Evolutionary conservation across 2,888 invertebrate species (phyloP), one percentile per base, ranked within the genome.

Genomic region (Diplazon laetatorius): DNA sequence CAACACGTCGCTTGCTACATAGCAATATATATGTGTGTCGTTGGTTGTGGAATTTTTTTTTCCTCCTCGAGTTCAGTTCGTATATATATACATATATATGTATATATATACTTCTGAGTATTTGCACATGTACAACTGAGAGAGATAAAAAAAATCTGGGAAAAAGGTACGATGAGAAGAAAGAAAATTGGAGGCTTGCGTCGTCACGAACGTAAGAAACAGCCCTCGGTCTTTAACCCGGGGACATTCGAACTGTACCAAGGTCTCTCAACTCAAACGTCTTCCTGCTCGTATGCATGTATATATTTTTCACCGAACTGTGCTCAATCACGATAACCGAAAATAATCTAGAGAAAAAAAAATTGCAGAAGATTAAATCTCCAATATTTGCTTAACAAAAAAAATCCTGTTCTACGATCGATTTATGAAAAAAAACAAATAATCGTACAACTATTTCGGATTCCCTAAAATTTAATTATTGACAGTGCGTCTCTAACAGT

Each of bases 221-320:
- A 50, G 78, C 81, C 80, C 80, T 79, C 85, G 86, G 85, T 86
- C 85, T 86, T 86, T 85, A 85, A 86, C 85, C 85, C 85, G 81
- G 66, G 81, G 76, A 72, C 74, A 80, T 79, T 76, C 77, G 66
- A 78, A 78, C 50, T 44, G n/a, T 48, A 46, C 84, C 83, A 83
- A 70, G 84, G 82, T 82, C 35, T 48, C 69, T 57, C 57, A 48
- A 57, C 57, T 69, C 57, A n/a, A 30, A 18, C 35, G 35, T 46
- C 30, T 46, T 46, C 35, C n/a, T 25, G 12, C 14, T 25, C 20
- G 35, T n/a, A 20, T 44, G 18, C 25, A 18, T 55, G 30, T 44
- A n/a, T n/a, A n/a, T n/a, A n/a, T 12, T 68, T 44, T n/a, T 12
- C 12, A 44, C 10, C 14, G 9, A 48, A 16, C 12, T 9, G 50